Conservation (phyloP, 2,113 vertebrate species). For the Gasterosteus aculeatus region DNA sequence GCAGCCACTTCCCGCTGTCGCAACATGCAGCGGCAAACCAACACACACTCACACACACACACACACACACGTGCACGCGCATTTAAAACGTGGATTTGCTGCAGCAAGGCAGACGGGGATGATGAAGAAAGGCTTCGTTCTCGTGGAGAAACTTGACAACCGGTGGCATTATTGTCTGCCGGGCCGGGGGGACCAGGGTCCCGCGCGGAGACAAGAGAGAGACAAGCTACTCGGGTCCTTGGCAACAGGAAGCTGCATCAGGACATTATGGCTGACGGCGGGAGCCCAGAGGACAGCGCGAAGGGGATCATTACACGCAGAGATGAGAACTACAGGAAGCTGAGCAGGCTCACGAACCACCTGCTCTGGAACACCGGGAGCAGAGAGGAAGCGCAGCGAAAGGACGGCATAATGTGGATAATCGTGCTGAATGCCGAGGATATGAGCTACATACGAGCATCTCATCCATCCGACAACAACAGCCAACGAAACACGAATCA, state of each 20-base stretch:
- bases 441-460: constrained; percentile 6
- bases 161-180: constrained; percentile 9
- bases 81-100: constrained; percentile 22
- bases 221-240: constrained; percentile 53
- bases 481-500: constrained; percentile 31
- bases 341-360: constrained; percentile 36
- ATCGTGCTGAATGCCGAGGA: constrained; percentile 37
- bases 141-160: constrained; percentile 26
- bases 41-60: constrained; percentile 16
- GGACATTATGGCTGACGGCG: constrained; percentile 30
- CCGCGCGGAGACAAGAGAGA: constrained; percentile 30
- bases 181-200: background rate
- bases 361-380: constrained; percentile 25
- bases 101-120: constrained; percentile 17
- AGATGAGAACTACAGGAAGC: constrained; percentile 40
- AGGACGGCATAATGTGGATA: constrained; percentile 33
- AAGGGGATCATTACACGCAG: constrained; percentile 36
- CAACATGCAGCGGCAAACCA: constrained; percentile 19
- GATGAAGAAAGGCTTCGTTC: constrained; percentile 16
- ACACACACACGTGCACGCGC: constrained; percentile 6
- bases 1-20: background rate
- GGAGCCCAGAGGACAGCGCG: constrained; percentile 32
- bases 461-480: constrained; percentile 26
- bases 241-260: constrained; percentile 21
- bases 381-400: constrained; percentile 23